Evolutionary conservation across 2,113 vertebrate species (phyloP).

Genomic region (Sylvietta virens): DNA sequence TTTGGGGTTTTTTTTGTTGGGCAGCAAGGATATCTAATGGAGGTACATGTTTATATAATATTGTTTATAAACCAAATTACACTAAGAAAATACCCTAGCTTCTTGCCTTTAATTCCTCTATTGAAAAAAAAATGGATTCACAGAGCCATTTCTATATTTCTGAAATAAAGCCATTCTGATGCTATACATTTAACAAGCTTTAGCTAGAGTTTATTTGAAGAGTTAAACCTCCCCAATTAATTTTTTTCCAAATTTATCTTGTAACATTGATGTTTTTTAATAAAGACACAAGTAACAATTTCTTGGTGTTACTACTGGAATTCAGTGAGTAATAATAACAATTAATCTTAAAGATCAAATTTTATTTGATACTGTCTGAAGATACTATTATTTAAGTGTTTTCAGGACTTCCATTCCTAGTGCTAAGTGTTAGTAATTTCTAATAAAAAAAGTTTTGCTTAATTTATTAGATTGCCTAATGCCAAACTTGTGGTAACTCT

Average conservation of each 20-base stretch:
- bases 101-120: not conserved
- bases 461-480: not conserved
- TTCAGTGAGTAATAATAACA: not conserved
- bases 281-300: not conserved
- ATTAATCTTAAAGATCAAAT: not conserved
- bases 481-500: not conserved
- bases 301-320: not conserved
- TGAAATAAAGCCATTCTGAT: not conserved
- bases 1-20: not conserved
- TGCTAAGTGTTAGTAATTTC: not conserved
- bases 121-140: not conserved
- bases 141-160: not conserved
- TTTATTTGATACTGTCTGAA: not conserved
- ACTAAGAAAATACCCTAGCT: not conserved
- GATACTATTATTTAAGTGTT: not conserved
- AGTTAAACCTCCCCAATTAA: not conserved
- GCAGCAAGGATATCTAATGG: not conserved
- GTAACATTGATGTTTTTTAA: not conserved
- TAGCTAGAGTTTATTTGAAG: not conserved
- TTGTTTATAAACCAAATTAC: not conserved
- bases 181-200: not conserved
- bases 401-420: not conserved
- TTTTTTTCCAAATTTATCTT: not conserved
- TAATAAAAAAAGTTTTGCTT: not conserved
- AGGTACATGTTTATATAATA: not conserved